These are phyloP conservation scores for Botia kubotai DNA, from an alignment of 2,797 vertebrate genomes.

Conservation along the genomic window DNA sequence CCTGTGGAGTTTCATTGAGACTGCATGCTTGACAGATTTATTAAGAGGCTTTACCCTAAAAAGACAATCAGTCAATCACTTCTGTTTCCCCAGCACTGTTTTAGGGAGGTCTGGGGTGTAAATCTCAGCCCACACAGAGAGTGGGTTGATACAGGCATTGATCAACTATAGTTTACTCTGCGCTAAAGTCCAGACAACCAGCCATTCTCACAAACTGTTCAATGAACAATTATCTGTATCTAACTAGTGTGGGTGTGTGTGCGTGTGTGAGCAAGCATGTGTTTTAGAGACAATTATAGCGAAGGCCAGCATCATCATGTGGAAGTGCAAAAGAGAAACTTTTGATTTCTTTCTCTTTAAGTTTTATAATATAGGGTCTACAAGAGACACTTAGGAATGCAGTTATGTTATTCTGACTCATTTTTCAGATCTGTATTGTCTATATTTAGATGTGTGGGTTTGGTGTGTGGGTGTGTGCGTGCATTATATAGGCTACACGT, in stretches of 20 bases:
- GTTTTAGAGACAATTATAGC: constrained; percentile 34
- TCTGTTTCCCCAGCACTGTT: constrained; percentile 64
- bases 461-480: too few species aligned
- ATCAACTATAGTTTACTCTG: constrained; percentile 57
- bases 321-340: neutral
- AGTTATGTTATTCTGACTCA: neutral
- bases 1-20: constrained; percentile 42
- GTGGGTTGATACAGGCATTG: constrained; percentile 66
- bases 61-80: constrained; percentile 62
- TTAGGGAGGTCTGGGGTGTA: constrained; percentile 69
- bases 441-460: neutral
- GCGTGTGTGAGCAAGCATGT: constrained; percentile 49
- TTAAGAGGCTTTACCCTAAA: constrained; percentile 62
- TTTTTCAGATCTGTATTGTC: neutral
- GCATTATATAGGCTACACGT: too few species aligned
- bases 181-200: constrained; percentile 45
- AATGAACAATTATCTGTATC: constrained; percentile 33
- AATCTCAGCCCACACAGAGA: constrained; percentile 65
- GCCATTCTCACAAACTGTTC: constrained; percentile 30
- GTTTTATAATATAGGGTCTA: neutral
- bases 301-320: constrained; percentile 9
- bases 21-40: constrained; percentile 64
- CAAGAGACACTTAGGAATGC: neutral
- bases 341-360: neutral
- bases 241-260: constrained; percentile 44